Percentiles rank a stretch among this genome's conserved stretches.
Evolutionary conservation across 2,113 vertebrate species (phyloP).

Genomic region (Scatophagus argus): DNA sequence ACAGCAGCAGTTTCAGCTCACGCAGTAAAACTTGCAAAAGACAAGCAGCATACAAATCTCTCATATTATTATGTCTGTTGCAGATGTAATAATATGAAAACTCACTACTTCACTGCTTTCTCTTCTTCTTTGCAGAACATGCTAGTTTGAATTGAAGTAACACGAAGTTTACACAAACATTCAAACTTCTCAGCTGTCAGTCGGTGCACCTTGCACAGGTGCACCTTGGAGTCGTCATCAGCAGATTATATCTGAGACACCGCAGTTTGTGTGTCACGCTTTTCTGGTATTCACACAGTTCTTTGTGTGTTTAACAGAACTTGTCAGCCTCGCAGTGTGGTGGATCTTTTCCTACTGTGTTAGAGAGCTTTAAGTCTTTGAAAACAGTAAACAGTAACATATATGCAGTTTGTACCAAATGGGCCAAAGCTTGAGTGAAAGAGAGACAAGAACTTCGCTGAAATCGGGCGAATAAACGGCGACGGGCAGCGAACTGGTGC

Average conservation of each 20-base stretch:
- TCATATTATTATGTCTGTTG: neutral
- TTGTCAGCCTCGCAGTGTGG: too few relatives aligned
- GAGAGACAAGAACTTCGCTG: neutral
- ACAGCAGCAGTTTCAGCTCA: neutral
- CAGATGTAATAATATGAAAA: neutral
- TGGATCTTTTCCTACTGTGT: too few relatives aligned
- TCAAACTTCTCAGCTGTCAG: neutral
- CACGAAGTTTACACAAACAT: too few relatives aligned
- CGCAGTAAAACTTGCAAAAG: neutral
- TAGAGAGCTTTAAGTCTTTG: neutral
- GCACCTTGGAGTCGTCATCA: too few relatives aligned
- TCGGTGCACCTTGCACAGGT: neutral
- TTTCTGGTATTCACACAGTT: neutral
- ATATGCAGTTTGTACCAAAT: neutral
- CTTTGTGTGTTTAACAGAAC: too few relatives aligned
- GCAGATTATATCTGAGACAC: neutral
- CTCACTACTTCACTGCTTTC: too few relatives aligned
- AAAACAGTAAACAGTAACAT: neutral
- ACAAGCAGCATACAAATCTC: neutral
- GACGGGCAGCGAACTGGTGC: slow-evolving; percentile 2
- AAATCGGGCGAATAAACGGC: neutral
- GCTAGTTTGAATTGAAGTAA: too few relatives aligned
- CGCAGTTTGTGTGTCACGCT: neutral
- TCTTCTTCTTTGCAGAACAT: neutral
- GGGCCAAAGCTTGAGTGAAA: neutral